A percentile compares a stretch with the other conserved stretches of the same genome.
Evolutionary conservation across 2,888 invertebrate species (phyloP).

Genomic region (Callosobruchus maculatus): DNA sequence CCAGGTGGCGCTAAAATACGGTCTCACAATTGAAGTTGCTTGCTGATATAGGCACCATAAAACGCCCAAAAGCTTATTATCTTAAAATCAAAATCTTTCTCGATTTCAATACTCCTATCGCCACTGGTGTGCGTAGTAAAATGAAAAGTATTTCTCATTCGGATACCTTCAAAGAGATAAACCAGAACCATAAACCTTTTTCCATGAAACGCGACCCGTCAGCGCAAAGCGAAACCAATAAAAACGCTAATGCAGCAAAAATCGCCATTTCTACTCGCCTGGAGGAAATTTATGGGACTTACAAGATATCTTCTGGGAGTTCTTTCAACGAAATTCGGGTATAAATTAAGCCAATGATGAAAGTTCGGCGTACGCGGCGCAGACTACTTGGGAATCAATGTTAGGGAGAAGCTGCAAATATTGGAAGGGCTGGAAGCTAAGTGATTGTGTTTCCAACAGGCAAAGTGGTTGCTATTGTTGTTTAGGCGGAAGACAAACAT

Average conservation of each 20-base stretch:
- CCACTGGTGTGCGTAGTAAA: too few species aligned
- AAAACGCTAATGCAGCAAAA: background rate
- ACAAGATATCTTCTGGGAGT: background rate
- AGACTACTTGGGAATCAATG: background rate
- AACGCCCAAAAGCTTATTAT: too few species aligned
- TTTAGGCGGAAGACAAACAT: background rate
- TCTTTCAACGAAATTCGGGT: background rate
- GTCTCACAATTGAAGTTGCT: too few species aligned
- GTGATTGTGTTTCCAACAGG: background rate
- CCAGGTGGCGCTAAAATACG: too few species aligned
- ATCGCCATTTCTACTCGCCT: background rate
- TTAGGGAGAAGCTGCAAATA: background rate
- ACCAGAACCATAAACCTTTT: background rate
- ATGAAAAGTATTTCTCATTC: background rate
- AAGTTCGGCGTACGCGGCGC: background rate
- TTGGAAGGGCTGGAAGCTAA: background rate
- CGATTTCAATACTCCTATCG: too few species aligned
- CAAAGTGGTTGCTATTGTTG: background rate
- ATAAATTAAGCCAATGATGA: background rate
- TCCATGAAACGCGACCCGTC: background rate
- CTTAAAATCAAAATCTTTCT: too few species aligned
- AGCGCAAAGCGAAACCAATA: background rate
- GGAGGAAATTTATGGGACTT: background rate
- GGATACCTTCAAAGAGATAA: background rate
- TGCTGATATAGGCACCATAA: too few species aligned